Conservation (phyloP, 2,113 vertebrate species). For the Heteronetta atricapilla region DNA sequence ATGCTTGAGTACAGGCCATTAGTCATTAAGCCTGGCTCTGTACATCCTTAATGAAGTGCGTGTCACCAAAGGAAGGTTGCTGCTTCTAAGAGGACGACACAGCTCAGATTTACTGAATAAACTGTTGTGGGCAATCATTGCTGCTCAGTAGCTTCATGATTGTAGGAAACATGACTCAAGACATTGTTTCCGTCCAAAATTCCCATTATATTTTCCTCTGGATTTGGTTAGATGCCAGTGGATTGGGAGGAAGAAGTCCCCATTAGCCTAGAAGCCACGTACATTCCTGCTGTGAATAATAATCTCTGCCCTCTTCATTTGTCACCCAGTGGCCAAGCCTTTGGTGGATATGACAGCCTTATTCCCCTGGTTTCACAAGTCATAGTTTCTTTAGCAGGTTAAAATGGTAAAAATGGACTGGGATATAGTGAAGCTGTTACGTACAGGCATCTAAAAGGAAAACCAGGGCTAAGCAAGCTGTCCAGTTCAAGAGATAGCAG, state of each 20-base stretch:
- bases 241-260: neutral
- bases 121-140: neutral
- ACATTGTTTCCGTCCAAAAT: neutral
- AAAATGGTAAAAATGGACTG: neutral
- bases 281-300: neutral
- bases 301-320: neutral
- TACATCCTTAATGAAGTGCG: neutral
- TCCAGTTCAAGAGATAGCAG: neutral
- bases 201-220: neutral
- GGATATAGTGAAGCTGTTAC: neutral
- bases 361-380: neutral
- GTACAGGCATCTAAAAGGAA: neutral
- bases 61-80: neutral
- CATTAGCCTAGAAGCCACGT: neutral
- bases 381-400: neutral
- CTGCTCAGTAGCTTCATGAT: neutral
- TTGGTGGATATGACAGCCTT: neutral
- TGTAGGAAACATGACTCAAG: neutral
- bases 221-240: neutral
- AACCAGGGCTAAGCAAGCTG: neutral
- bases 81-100: neutral
- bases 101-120: neutral
- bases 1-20: constrained; percentile 18
- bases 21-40: neutral
- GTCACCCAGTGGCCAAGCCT: neutral